These are phyloP conservation scores for Drosophila ironensis DNA, from an alignment of 1,140 invertebrate genomes.

Conservation along the genomic window DNA sequence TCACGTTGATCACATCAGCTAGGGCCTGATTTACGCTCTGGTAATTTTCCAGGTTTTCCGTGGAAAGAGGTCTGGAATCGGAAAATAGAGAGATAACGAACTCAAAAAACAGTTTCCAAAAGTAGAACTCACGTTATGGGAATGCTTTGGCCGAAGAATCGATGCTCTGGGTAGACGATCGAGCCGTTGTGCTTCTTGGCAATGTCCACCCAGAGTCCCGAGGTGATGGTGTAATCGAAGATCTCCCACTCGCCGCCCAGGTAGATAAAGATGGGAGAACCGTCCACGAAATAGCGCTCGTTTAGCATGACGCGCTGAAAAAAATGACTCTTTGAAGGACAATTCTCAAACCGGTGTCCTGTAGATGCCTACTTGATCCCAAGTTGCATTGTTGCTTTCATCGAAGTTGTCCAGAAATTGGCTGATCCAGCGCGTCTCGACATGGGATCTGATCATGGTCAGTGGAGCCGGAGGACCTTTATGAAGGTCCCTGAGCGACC, in stretches of 20 bases:
- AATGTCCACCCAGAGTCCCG: conserved; percentile 84
- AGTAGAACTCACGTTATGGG: conserved; percentile 85
- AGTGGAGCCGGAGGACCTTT: conserved; percentile 44
- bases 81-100: no score
- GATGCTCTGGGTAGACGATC: conserved; percentile 89
- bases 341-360: no score
- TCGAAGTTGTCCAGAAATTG: conserved; percentile 88
- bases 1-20: conserved; percentile 89
- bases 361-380: conserved; percentile 83
- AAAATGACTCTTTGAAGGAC: background rate
- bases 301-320: conserved; percentile 84
- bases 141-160: conserved; percentile 90
- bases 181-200: conserved; percentile 86
- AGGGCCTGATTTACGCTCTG: conserved; percentile 89
- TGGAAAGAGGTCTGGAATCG: conserved; percentile 80
- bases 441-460: conserved; percentile 14
- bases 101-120: background rate
- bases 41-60: conserved; percentile 86
- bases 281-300: conserved; percentile 84
- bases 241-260: conserved; percentile 89
- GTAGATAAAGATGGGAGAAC: conserved; percentile 83
- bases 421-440: conserved; percentile 53
- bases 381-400: conserved; percentile 84
- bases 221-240: conserved; percentile 82
- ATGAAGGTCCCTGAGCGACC: conserved; percentile 35